Percentiles rank a stretch among this genome's conserved stretches.
Conservation (phyloP, 2,113 vertebrate species). For the Eolophus roseicapilla region DNA sequence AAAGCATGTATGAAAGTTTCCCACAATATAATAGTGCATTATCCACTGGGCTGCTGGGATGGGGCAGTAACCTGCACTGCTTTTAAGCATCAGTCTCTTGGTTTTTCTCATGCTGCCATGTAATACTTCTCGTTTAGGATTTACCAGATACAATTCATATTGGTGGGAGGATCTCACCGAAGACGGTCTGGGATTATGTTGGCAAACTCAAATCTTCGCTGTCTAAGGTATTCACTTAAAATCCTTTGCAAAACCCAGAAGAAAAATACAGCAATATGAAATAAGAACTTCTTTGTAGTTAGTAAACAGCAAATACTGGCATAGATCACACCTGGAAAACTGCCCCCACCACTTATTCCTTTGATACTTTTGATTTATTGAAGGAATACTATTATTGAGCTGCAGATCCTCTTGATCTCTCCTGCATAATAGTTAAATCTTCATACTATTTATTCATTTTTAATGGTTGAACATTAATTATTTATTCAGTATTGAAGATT, state of each 20-base stretch:
- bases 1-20: neutral
- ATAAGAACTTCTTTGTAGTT: neutral
- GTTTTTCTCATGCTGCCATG: neutral
- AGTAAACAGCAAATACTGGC: neutral
- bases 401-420: neutral
- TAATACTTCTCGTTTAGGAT: constrained; percentile 80
- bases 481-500: neutral
- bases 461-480: neutral
- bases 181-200: constrained; percentile 98
- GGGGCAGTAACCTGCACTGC: neutral
- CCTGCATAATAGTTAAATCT: neutral
- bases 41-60: neutral
- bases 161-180: constrained; percentile 91
- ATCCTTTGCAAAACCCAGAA: neutral
- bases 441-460: neutral
- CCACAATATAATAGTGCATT: neutral
- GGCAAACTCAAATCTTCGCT: constrained; percentile 92
- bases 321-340: neutral
- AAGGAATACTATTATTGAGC: neutral
- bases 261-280: neutral
- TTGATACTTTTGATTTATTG: neutral
- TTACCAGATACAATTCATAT: constrained; percentile 96
- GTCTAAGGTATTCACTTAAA: constrained; percentile 84
- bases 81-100: neutral
- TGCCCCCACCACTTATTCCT: neutral